A percentile compares a stretch with the other conserved stretches of the same genome.
phyloP scores from a whole-genome alignment of 2,797 vertebrate species.

The Syngnathus rostellatus region DNA sequence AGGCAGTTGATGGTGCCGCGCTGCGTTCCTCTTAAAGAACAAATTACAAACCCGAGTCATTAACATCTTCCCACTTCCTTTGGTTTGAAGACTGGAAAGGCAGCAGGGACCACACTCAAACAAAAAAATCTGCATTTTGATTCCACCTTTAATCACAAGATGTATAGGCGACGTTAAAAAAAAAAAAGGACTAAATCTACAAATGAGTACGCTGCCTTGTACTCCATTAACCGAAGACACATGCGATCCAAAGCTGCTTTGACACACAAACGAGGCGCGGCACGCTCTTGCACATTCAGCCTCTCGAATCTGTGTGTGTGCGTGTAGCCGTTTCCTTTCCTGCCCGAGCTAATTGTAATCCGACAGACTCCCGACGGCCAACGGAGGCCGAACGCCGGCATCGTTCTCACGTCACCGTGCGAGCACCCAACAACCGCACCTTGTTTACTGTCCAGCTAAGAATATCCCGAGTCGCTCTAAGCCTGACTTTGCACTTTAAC shows the following conservation, averaged over 20 bases:
- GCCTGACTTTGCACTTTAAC: conserved; percentile 26
- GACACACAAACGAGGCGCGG: neutral
- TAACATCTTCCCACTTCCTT: conserved; percentile 13
- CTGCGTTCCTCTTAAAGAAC: conserved; percentile 35
- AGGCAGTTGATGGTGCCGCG: conserved; percentile 51
- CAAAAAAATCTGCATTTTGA: neutral
- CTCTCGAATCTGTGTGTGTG: conserved; percentile 13
- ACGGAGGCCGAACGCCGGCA: conserved; percentile 33
- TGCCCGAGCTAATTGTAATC: conserved; percentile 30
- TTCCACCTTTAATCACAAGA: conserved; percentile 25
- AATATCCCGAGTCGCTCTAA: conserved; percentile 11
- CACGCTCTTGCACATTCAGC: conserved; percentile 8
- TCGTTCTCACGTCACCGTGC: conserved; percentile 30
- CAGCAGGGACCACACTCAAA: neutral
- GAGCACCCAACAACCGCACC: conserved; percentile 33
- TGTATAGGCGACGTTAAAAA: conserved; percentile 20
- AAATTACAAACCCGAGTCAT: conserved; percentile 37
- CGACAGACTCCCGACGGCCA: conserved; percentile 27
- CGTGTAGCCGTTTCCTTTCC: conserved; percentile 23
- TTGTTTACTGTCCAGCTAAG: conserved; percentile 28
- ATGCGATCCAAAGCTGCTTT: neutral
- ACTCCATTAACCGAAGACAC: conserved; percentile 9
- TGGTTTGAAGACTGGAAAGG: neutral
- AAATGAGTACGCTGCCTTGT: conserved; percentile 3
- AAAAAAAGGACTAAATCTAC: conserved; percentile 15